Evolutionary conservation across 2,113 vertebrate genomes (phyloP).

Genomic region (Centropus bengalensis): DNA sequence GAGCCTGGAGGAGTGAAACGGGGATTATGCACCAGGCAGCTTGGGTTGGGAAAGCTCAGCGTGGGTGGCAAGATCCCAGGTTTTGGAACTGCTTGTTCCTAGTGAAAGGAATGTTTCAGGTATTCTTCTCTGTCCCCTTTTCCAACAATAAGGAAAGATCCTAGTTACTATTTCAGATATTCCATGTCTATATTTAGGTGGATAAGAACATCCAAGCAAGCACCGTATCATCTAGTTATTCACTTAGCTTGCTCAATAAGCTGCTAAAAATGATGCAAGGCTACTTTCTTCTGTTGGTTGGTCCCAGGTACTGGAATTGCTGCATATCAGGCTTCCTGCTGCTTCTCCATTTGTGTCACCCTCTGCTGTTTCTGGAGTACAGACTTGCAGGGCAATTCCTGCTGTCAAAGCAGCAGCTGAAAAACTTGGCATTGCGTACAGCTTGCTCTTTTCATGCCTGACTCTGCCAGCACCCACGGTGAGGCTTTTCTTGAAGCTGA

Average conservation of each 20-base stretch:
- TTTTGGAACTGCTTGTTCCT: not conserved
- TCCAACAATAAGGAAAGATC: not conserved
- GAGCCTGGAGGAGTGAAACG: not conserved
- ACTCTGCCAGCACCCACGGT: not conserved
- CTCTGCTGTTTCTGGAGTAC: not conserved
- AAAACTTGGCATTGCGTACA: not conserved
- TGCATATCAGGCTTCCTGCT: not conserved
- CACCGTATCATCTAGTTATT: not conserved
- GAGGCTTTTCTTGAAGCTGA: slow-evolving; percentile 14
- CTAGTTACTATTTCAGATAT: not conserved
- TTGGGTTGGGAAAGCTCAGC: not conserved
- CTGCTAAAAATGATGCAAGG: not conserved
- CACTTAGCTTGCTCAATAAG: not conserved
- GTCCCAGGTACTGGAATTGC: not conserved
- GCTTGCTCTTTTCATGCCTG: not conserved
- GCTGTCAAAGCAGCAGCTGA: slow-evolving; percentile 19
- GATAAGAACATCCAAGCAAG: not conserved
- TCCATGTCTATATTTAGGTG: not conserved
- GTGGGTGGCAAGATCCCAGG: not conserved
- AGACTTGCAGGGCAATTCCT: not conserved
- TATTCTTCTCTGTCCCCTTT: not conserved
- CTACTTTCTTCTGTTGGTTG: not conserved
- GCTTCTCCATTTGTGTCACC: not conserved
- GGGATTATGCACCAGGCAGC: not conserved
- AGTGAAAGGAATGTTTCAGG: not conserved